A percentile compares a stretch with the other conserved stretches of the same genome.
phyloP scores from a whole-genome alignment of 2,797 vertebrate species.

The Malurus leucopterus region DNA sequence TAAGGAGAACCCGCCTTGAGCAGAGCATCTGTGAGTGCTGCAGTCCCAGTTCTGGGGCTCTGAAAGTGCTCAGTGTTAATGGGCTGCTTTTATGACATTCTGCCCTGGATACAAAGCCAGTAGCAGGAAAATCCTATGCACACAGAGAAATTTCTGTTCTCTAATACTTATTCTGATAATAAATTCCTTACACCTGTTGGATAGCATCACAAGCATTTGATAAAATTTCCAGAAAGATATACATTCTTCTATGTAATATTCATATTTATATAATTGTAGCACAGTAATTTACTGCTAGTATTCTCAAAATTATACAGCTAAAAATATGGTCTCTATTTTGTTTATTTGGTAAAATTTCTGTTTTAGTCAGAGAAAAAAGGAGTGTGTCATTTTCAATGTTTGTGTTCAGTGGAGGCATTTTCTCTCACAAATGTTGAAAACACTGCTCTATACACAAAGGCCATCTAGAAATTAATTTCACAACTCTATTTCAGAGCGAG shows the following conservation, averaged over 20 bases:
- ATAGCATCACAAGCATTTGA: background rate
- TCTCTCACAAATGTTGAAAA: background rate
- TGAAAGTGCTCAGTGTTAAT: background rate
- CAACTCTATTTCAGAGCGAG: background rate
- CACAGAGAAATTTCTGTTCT: background rate
- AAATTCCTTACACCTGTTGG: background rate
- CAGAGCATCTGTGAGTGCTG: background rate
- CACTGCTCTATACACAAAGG: background rate
- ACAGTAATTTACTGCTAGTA: background rate
- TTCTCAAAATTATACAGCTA: background rate
- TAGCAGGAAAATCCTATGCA: background rate
- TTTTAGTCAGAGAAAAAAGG: background rate
- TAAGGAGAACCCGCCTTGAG: background rate
- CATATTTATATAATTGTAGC: background rate
- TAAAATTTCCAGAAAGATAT: background rate
- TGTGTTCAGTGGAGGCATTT: background rate
- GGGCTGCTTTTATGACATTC: background rate
- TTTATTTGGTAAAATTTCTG: background rate
- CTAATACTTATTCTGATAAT: background rate
- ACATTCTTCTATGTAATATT: background rate
- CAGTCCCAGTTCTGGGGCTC: background rate
- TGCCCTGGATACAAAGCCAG: background rate
- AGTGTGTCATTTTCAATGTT: background rate
- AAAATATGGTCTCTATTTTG: background rate
- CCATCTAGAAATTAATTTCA: slow-evolving; percentile 29